Evolutionary conservation across 2,888 invertebrate species (phyloP), one percentile per base, ranked within the genome.

Genomic region (Scrobipalpa atriplicella): DNA sequence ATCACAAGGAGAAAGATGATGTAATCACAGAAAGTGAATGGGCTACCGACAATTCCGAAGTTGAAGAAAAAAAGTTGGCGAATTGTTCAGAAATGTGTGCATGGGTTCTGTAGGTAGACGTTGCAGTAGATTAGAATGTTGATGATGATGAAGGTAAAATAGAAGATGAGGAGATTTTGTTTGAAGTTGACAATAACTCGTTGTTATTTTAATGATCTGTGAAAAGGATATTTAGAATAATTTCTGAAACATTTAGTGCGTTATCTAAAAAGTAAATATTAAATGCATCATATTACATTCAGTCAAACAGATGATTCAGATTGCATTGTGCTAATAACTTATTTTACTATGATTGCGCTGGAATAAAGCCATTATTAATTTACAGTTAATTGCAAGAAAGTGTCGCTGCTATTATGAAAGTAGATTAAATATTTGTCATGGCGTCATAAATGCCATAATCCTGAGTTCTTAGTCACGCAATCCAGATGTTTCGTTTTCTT

Each of bases 1-100:
- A 82, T 80, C 78, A 78, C 68, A 75, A 78, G 71, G 72, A 73
- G 65, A 69, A 71, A 9, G n/a, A n/a, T 79, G 78, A 78, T 76
- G 77, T 79, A 81, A 84, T 70, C 63, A 62, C 70, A 65, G 81
- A 80, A 82, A 84, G 82, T 80, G 74, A 79, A 78, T 71, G 75
- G 74, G 9, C 62, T n/a, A 58, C 56, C 41, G 61, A 19, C 18
- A 19, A 9, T 61, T 60, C 56, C 41, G 61, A 19, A 10, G 41
- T 18, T 61, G 19, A 61, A 19, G 18, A 39, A 61, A 61, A 61
- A 16, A 11, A 9, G 9, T n/a, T 56, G 21, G 38, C 1, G 38
- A 58, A 58, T 58, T 38, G 54, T 54, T 54, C 11, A 21, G 54
- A 18, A 21, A 54, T 54, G 11, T 0, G 0, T 19, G 8, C 1